Evolutionary conservation across 2,888 invertebrate species (phyloP).

Genomic region (Cantharis rustica): DNA sequence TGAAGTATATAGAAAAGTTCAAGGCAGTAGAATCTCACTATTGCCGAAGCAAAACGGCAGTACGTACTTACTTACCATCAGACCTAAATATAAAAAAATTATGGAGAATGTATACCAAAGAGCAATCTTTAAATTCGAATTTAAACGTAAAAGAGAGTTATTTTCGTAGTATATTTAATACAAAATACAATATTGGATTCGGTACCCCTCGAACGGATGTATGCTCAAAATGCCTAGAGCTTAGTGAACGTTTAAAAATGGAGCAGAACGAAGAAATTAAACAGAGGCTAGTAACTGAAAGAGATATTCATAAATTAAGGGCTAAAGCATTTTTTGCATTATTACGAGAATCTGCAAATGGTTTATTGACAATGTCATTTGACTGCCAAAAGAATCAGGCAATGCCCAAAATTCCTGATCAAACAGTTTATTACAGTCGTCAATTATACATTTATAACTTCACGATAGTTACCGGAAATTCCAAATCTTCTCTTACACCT

Average conservation of each 20-base stretch:
- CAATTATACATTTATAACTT: constrained; percentile 48
- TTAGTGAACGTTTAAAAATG: constrained; percentile 9
- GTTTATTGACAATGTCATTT: constrained; percentile 34
- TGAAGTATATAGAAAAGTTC: constrained; percentile 2
- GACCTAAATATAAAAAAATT: neutral
- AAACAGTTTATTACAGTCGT: constrained; percentile 44
- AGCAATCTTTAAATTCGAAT: neutral
- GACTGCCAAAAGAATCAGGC: constrained; percentile 47
- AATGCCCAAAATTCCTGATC: constrained; percentile 45
- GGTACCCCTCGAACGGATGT: constrained; percentile 9
- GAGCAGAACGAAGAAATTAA: constrained; percentile 1
- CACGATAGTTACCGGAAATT: constrained; percentile 43
- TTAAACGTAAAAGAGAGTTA: constrained; percentile 7
- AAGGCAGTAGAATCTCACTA: constrained; percentile 1
- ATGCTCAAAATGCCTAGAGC: constrained; percentile 32
- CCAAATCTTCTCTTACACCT: constrained; percentile 32
- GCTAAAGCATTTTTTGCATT: neutral
- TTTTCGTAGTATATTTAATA: constrained; percentile 16
- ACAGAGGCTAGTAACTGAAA: constrained; percentile 1
- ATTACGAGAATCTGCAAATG: constrained; percentile 7
- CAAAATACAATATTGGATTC: constrained; percentile 32
- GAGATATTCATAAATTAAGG: neutral
- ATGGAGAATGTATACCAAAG: neutral
- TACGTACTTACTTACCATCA: neutral
- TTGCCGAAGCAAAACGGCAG: neutral